A percentile compares a stretch with the other conserved stretches of the same genome.
These are phyloP conservation scores for Saturnia japonica DNA, from an alignment of 2,888 invertebrate genomes.

Conservation along the genomic window DNA sequence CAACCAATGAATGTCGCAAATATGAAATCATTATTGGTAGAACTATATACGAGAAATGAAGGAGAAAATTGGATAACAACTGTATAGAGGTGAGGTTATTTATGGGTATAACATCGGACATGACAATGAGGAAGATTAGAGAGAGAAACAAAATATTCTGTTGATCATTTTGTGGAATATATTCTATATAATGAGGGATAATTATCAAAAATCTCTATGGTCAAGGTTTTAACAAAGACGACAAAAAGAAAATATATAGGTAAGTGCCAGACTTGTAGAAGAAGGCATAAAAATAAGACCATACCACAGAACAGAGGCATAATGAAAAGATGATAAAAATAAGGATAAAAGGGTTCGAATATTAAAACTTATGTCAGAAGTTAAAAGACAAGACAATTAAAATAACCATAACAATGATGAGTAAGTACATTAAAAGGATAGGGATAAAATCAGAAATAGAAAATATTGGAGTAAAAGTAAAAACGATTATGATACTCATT, in stretches of 20 bases:
- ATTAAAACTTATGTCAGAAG: background rate
- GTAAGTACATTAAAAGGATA: background rate
- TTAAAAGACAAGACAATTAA: background rate
- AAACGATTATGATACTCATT: too few relatives aligned
- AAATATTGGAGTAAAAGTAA: too few relatives aligned
- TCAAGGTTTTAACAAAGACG: background rate
- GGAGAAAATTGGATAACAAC: constrained; percentile 7
- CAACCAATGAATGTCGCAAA: background rate
- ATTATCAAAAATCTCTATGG: background rate
- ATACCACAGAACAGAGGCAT: background rate
- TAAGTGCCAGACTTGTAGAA: too few relatives aligned
- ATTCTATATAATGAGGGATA: background rate
- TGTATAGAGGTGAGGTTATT: background rate
- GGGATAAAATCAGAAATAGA: too few relatives aligned
- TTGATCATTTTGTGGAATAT: background rate
- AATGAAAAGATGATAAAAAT: background rate
- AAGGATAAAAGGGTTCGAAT: background rate
- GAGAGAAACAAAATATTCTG: background rate
- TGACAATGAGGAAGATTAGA: background rate
- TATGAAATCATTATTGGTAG: background rate
- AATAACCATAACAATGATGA: background rate
- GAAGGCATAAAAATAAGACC: too few relatives aligned
- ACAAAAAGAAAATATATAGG: background rate
- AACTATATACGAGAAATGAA: background rate
- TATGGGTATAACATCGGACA: constrained; percentile 4